Base-by-base conservation (phyloP, 2,888 invertebrate species). In the Drosophila anomalata region DNA sequence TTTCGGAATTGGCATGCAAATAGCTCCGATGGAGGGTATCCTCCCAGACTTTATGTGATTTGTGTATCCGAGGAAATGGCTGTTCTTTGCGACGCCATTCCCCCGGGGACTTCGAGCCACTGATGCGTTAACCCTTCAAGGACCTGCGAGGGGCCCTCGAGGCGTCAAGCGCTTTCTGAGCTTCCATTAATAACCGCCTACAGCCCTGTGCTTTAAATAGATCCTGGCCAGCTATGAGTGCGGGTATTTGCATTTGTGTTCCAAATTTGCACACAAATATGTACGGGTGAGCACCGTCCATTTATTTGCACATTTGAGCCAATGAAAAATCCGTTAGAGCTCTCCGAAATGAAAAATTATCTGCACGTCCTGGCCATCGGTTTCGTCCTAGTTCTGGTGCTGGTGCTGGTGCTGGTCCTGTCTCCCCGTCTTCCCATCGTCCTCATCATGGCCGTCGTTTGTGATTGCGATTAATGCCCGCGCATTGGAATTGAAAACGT, bases 401-500 rank as follows among this genome's bases (percentile, higher is more conserved):
- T 42, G 9, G 12, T 44, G n/a, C n/a, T 14, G 36, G 9, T 50
- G 12, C 33, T 42, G 9, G 12, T 44, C 3, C 46, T n/a, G 26
- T 11, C 11, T 24, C 62, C 6, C 31, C 36, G 12, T 8, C 46
- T 39, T 42, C 22, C 17, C 17, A 3, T 31, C 33, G 12, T 44
- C 3, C 52, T n/a, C 22, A 26, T 39, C n/a, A 17, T 42, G 9
- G 12, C 36, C 24, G 24, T 74, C 61, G 82, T 73, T 73, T 75
- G 75, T 70, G 86, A 81, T 86, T 79, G 86, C 81, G 86, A 81
- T 81, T 86, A 81, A 81, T 86, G 86, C 44, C 29, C 47, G 52
- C 39, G 47, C 54, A 60, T 60, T 55, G 26, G 65, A 50, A 53
- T 63, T 53, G 52, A 51, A 61, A 70, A 61, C 46, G 46, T 42